Conservation (phyloP, 2,113 vertebrate species). For the Zapornia atra region DNA sequence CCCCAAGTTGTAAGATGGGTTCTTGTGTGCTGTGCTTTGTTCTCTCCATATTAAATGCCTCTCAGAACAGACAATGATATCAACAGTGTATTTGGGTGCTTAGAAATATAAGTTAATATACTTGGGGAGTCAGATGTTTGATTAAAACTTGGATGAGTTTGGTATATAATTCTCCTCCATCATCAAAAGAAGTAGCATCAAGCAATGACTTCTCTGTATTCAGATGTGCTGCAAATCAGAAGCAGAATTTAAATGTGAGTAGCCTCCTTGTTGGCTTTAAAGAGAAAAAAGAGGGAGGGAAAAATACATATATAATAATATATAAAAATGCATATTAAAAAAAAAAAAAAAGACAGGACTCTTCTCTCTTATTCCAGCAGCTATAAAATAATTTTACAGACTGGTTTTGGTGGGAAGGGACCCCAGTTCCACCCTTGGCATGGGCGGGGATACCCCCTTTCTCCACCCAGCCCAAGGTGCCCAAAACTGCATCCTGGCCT, state of each 20-base stretch:
- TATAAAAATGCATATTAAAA: not conserved
- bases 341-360: not conserved
- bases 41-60: not conserved
- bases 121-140: not conserved
- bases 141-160: not conserved
- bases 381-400: not conserved
- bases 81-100: not conserved
- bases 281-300: not conserved
- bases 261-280: not conserved
- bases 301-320: not conserved
- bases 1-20: not conserved
- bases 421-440: too few species aligned
- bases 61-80: not conserved
- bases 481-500: too few species aligned
- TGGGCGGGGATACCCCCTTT: too few species aligned
- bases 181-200: not conserved
- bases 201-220: not conserved
- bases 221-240: not conserved
- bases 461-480: too few species aligned
- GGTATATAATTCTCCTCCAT: conserved; percentile 3
- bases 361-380: not conserved
- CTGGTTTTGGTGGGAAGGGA: too few species aligned
- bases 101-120: not conserved
- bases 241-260: conserved; percentile 7
- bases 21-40: not conserved